Conservation (phyloP, 2,113 vertebrate genomes). For the Oncorhynchus nerka region DNA sequence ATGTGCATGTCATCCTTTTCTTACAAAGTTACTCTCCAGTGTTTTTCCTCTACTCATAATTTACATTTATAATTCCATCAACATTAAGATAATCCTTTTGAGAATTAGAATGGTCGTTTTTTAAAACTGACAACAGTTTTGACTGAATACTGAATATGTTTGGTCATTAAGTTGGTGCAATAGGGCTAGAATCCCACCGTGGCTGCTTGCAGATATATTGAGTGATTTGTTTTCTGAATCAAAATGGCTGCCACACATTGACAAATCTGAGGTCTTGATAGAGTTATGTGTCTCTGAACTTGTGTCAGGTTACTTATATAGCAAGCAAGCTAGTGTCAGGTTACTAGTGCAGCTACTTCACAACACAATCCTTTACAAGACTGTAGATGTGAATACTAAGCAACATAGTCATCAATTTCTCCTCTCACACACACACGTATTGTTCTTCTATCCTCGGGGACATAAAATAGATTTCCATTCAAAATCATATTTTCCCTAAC, state of each 20-base stretch:
- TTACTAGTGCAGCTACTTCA: background rate
- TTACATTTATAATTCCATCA: slow-evolving; percentile 51
- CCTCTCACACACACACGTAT: no score
- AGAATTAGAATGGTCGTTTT: slow-evolving; percentile 66
- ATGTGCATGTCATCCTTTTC: slow-evolving; percentile 53
- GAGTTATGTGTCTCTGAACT: background rate
- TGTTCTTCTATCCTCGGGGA: no score
- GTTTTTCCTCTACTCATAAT: slow-evolving; percentile 56
- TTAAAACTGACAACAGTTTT: slow-evolving; percentile 56
- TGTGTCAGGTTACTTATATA: no score
- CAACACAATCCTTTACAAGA: background rate
- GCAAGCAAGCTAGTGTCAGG: background rate
- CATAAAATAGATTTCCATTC: no score
- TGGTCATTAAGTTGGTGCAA: slow-evolving; percentile 41
- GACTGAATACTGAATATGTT: slow-evolving; percentile 56
- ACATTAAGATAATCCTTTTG: slow-evolving; percentile 62
- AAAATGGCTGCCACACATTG: background rate
- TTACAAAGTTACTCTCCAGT: slow-evolving; percentile 61
- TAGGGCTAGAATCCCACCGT: no score
- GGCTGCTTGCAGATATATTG: no score
- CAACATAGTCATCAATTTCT: background rate
- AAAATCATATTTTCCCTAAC: no score
- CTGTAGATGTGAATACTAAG: background rate
- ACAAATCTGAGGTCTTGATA: background rate
- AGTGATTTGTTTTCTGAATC: background rate